A percentile compares a stretch with the other conserved stretches of the same genome.
Conservation (phyloP, 1,140 invertebrate species). For the Drusus annulatus region DNA sequence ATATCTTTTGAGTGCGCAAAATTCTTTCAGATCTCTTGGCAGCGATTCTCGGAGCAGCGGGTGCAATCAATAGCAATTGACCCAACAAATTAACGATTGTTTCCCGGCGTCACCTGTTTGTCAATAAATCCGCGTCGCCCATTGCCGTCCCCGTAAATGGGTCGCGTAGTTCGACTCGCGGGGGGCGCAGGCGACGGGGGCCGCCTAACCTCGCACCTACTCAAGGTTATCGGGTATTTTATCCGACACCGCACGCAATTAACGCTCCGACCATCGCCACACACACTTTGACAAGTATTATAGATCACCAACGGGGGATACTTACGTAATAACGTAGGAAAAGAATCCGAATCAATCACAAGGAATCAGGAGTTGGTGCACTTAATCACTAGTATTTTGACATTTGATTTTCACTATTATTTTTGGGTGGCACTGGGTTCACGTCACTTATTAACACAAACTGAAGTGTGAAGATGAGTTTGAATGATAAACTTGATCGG, state of each 20-base stretch:
- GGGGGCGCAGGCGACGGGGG: not conserved
- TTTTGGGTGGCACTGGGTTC: constrained; percentile 5
- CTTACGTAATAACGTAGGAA: constrained; percentile 22
- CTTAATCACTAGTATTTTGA: not conserved
- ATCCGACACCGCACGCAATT: not conserved
- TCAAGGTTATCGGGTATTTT: constrained; percentile 4
- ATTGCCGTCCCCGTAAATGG: constrained; percentile 17
- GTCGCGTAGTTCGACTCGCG: not conserved
- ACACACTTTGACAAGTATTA: not conserved
- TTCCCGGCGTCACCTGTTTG: not conserved
- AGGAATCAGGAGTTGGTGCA: not conserved
- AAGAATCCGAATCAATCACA: constrained; percentile 9
- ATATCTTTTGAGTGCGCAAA: no score
- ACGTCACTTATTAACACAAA: not conserved
- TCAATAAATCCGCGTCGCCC: not conserved
- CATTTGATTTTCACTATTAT: constrained; percentile 21
- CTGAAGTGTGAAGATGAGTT: no score
- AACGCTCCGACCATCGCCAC: no score
- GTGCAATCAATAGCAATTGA: no score
- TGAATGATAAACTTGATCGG: no score
- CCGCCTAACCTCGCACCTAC: not conserved
- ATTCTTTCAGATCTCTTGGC: no score
- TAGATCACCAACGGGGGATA: not conserved
- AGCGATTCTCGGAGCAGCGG: no score
- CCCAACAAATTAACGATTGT: no score